Conservation (phyloP, 2,797 vertebrate species). For the Psittacula derbiana region DNA sequence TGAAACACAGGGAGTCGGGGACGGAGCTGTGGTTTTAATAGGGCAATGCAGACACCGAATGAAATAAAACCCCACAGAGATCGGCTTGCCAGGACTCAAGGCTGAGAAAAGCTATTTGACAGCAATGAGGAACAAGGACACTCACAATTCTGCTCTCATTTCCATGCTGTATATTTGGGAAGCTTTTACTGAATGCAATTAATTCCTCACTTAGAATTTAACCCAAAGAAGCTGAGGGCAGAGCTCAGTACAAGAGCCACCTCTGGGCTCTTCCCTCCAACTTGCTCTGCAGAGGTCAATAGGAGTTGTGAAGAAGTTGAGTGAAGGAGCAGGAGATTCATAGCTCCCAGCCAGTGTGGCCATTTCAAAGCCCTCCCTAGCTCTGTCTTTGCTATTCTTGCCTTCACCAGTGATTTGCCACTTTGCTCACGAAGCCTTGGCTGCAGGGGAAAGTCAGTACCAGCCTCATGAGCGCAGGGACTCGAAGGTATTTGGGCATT, state of each 20-base stretch:
- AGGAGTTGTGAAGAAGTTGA: background rate
- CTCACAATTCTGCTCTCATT: conserved; percentile 20
- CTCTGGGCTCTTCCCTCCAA: background rate
- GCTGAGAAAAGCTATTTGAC: conserved; percentile 33
- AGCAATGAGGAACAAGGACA: conserved; percentile 39
- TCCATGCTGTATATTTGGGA: conserved; percentile 32
- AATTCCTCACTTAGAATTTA: conserved; percentile 5
- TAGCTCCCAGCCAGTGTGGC: background rate
- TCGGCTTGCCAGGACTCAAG: background rate
- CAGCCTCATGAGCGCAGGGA: background rate
- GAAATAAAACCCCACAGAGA: conserved; percentile 43
- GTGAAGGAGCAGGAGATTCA: background rate
- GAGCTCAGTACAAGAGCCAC: background rate
- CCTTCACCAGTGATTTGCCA: background rate
- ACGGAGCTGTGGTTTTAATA: conserved; percentile 41
- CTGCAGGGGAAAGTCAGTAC: background rate
- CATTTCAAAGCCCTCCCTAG: background rate
- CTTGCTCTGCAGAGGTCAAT: background rate
- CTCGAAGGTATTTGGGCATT: background rate
- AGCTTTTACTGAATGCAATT: background rate
- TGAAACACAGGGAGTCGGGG: background rate
- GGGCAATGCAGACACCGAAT: background rate
- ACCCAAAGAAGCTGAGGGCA: background rate
- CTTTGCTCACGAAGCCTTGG: background rate
- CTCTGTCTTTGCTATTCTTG: background rate